phyloP scores from a whole-genome alignment of 2,797 vertebrate species.

The Acanthiza pusilla region DNA sequence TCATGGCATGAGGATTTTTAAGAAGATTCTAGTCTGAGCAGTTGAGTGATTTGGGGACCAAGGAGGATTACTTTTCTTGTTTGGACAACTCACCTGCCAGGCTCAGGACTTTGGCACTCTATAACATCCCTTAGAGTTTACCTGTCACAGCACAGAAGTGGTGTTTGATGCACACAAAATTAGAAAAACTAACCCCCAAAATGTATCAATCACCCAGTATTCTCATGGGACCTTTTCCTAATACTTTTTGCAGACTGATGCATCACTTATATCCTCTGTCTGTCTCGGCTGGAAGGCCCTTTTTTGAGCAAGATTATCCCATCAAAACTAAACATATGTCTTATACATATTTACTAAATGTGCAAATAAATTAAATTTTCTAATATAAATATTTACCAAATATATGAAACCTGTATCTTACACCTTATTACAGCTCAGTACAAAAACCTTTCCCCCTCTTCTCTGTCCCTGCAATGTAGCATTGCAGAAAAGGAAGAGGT shows the following conservation, averaged over 20 bases:
- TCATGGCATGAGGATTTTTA: neutral
- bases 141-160: neutral
- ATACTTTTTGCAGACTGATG: neutral
- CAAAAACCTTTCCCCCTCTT: neutral
- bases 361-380: neutral
- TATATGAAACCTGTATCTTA: neutral
- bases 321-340: fast-evolving
- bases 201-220: neutral
- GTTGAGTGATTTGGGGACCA: neutral
- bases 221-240: neutral
- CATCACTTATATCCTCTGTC: neutral
- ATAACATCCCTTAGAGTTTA: neutral
- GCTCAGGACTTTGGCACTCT: neutral
- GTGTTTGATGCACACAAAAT: neutral
- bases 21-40: neutral
- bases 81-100: neutral
- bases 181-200: neutral
- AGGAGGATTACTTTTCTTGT: neutral
- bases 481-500: neutral
- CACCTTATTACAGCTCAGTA: neutral
- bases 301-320: neutral
- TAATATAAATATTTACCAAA: neutral
- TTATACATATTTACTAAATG: neutral
- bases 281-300: neutral
- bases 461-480: neutral